Evolutionary conservation across 2,113 vertebrate genomes (phyloP).

Genomic region (Salvelinus fontinalis): DNA sequence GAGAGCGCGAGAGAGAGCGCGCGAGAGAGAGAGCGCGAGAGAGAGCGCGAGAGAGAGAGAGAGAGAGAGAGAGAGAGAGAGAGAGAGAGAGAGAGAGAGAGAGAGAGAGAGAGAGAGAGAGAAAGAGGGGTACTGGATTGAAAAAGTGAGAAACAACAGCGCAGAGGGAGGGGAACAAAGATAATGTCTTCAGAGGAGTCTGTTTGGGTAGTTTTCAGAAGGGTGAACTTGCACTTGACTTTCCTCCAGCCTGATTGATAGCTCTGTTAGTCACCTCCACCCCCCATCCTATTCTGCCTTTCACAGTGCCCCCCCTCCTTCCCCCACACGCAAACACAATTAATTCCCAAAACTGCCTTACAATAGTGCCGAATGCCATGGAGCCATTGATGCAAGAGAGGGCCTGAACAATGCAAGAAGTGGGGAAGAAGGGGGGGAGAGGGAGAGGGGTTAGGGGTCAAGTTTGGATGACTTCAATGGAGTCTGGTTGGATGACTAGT

Average conservation of each 20-base stretch:
- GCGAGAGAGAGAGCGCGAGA: too few species aligned
- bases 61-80: too few species aligned
- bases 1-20: too few species aligned
- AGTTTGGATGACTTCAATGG: slow-evolving; percentile 42
- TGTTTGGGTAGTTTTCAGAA: slow-evolving; percentile 48
- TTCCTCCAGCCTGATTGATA: slow-evolving; percentile 56
- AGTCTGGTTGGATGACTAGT: slow-evolving; percentile 41
- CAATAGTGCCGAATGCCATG: slow-evolving; percentile 47
- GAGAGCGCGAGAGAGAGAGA: background rate
- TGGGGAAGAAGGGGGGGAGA: slow-evolving; percentile 28
- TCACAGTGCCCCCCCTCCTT: slow-evolving; percentile 18
- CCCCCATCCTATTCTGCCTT: slow-evolving; percentile 1
- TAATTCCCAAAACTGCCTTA: slow-evolving; percentile 37
- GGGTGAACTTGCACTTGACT: slow-evolving; percentile 66
- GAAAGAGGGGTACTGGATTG: slow-evolving; percentile 25
- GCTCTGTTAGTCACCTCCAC: slow-evolving; percentile 42
- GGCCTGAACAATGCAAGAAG: slow-evolving; percentile 39
- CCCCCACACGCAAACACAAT: slow-evolving; percentile 13
- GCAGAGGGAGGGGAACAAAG: slow-evolving; percentile 34
- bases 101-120: background rate
- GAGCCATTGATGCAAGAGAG: slow-evolving; percentile 49
- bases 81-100: background rate
- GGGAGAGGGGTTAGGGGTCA: slow-evolving; percentile 30
- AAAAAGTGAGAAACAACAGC: slow-evolving; percentile 48
- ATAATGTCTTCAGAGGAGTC: slow-evolving; percentile 42